Evolutionary conservation across 2,113 vertebrate genomes (phyloP), one percentile per base, ranked within the genome.

Genomic region (Catharus bicknelli): DNA sequence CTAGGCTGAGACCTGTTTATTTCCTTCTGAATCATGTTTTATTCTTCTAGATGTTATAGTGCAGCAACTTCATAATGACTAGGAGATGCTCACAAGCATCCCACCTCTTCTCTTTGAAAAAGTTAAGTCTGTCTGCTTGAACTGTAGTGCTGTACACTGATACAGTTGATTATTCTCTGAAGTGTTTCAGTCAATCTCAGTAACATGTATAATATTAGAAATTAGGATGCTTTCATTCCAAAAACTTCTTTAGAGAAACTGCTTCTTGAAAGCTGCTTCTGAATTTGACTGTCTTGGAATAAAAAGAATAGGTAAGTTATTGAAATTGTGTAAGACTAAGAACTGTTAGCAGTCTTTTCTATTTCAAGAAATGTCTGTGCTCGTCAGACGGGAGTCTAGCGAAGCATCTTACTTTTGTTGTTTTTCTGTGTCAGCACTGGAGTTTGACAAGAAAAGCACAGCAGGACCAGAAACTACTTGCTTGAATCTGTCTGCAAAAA

Each of bases 341-440:
- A 64, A 30, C n/a, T 25, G 14, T 48, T 75, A 55, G 42, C 58
- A 43, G 10, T 72, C 30, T 20, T 22, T 84, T 90, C 76, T 90
- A 27, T 83, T 88, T 80, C 48, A 88, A 53, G 70, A 92, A 80
- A 47, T 2, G 5, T 59, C 69, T 88, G 30, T 83, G 38, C 48
- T 55, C 6, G 40, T 79, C 83, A 61, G 47, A 78, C 55, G 69
- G 53, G 50, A 82, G 94, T 90, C 83, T 85, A 90, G 36, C 59
- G 62, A 94, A 81, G 47, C 16, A 59, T 86, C 70, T 93, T 45
- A 18, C 38, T 95, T 85, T 19, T 76, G 57, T 86, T 32, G 3
- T 88, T 96, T 92, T 93, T 48, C 69, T 94, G 27, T 87, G 87
- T 88, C 91, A 95, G 77, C 66, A 73, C 59, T 86, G 72, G 42